Percentiles rank a stretch among this genome's conserved stretches.
Evolutionary conservation across 2,888 invertebrate genomes (phyloP).

Genomic region (Sthenelais limicola): DNA sequence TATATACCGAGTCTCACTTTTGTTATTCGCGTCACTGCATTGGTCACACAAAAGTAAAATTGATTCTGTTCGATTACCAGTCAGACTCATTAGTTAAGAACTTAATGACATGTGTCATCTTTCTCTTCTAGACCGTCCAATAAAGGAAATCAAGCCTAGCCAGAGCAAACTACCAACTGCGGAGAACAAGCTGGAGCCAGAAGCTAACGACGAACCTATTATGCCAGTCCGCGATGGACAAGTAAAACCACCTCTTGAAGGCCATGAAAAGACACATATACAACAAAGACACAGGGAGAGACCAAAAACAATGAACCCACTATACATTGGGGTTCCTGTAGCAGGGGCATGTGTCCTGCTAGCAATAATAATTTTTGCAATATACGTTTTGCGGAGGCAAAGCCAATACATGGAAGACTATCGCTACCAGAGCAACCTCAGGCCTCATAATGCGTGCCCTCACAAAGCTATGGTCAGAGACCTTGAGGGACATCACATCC

Average conservation of each 20-base stretch:
- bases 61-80: too few species aligned
- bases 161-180: background rate
- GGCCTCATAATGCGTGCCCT: slow-evolving; percentile 7
- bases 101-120: too few species aligned
- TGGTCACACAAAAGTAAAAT: too few species aligned
- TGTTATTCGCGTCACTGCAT: too few species aligned
- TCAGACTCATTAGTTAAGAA: too few species aligned
- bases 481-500: background rate
- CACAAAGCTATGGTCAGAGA: background rate
- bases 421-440: slow-evolving; percentile 37
- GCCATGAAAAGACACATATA: slow-evolving; percentile 12
- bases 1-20: too few species aligned
- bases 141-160: slow-evolving; percentile 4
- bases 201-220: slow-evolving; percentile 28
- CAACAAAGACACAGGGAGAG: background rate
- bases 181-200: background rate
- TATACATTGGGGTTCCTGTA: slow-evolving; percentile 70
- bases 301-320: slow-evolving; percentile 65
- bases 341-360: slow-evolving; percentile 69
- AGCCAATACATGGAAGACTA: slow-evolving; percentile 51
- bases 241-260: background rate
- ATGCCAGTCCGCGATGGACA: slow-evolving; percentile 13
- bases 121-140: slow-evolving; percentile 5
- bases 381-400: slow-evolving; percentile 66
- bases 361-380: slow-evolving; percentile 69